These are phyloP conservation scores for Meloidogyne hapla DNA, from an alignment of 1,140 invertebrate species.

Conservation along the genomic window DNA sequence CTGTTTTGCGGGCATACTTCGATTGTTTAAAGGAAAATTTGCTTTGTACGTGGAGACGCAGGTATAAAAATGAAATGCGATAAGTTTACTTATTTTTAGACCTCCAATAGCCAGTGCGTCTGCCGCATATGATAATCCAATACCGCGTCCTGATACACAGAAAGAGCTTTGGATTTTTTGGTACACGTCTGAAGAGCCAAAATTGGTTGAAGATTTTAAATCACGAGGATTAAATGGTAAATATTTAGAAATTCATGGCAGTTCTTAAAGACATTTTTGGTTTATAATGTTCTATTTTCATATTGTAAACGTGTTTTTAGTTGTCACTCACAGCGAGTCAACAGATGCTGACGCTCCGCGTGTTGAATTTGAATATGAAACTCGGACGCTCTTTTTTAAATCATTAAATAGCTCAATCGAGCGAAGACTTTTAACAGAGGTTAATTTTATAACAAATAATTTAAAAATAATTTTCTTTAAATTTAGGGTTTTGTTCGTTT, in stretches of 20 bases:
- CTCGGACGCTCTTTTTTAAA: slow-evolving; percentile 47
- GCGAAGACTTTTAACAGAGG: slow-evolving; percentile 29
- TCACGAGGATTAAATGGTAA: slow-evolving; percentile 24
- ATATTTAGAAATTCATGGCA: neutral
- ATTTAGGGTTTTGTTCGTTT: slow-evolving; percentile 44
- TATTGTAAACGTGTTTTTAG: neutral
- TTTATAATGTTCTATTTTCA: too few relatives aligned
- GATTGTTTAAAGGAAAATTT: slow-evolving; percentile 35
- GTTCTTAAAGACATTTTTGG: too few relatives aligned
- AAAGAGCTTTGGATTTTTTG: slow-evolving; percentile 54
- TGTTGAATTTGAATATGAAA: slow-evolving; percentile 46
- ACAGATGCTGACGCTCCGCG: neutral
- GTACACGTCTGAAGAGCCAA: slow-evolving; percentile 45
- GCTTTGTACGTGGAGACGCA: slow-evolving; percentile 44
- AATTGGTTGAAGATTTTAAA: slow-evolving; percentile 32
- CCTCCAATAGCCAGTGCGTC: neutral
- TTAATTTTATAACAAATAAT: neutral
- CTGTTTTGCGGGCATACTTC: slow-evolving; percentile 44
- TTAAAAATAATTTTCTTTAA: neutral
- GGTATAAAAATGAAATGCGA: slow-evolving; percentile 7
- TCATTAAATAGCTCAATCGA: slow-evolving; percentile 47
- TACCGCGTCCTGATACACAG: slow-evolving; percentile 27
- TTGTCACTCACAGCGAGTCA: slow-evolving; percentile 16
- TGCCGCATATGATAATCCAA: slow-evolving; percentile 25
- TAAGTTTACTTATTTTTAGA: neutral